Conservation (phyloP, 2,113 vertebrate species). For the Antechinus flavipes region DNA sequence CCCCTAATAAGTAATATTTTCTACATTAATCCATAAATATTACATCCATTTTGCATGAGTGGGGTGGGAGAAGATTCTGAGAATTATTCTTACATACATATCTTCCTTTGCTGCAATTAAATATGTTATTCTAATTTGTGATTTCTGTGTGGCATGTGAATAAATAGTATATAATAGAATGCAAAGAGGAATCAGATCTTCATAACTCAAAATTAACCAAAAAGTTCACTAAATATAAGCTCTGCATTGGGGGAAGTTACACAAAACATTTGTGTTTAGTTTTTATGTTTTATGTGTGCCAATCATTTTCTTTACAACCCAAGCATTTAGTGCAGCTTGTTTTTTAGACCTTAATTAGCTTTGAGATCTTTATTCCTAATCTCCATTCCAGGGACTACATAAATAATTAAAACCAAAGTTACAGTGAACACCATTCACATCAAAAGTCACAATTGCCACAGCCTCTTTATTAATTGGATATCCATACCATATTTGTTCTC, state of each 20-base stretch:
- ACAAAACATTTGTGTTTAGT: not conserved
- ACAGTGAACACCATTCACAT: not conserved
- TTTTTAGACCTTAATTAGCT: not conserved
- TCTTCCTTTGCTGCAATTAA: not conserved
- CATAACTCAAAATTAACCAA: not conserved
- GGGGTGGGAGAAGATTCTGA: not conserved
- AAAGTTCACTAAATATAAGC: not conserved
- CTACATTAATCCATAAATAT: not conserved
- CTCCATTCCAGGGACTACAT: not conserved
- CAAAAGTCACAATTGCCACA: not conserved
- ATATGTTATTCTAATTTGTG: not conserved
- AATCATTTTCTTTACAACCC: not conserved
- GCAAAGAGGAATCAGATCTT: not conserved
- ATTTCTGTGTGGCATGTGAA: not conserved
- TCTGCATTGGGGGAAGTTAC: not conserved
- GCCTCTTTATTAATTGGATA: not conserved
- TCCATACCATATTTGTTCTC: not conserved
- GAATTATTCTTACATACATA: not conserved
- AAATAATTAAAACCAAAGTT: not conserved
- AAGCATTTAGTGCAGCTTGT: not conserved
- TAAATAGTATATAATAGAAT: not conserved
- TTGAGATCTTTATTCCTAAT: not conserved
- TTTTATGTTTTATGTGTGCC: not conserved
- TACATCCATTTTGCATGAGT: not conserved
- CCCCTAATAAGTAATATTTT: not conserved